phyloP scores from a whole-genome alignment of 2,113 vertebrate species.

The Strix aluco region DNA sequence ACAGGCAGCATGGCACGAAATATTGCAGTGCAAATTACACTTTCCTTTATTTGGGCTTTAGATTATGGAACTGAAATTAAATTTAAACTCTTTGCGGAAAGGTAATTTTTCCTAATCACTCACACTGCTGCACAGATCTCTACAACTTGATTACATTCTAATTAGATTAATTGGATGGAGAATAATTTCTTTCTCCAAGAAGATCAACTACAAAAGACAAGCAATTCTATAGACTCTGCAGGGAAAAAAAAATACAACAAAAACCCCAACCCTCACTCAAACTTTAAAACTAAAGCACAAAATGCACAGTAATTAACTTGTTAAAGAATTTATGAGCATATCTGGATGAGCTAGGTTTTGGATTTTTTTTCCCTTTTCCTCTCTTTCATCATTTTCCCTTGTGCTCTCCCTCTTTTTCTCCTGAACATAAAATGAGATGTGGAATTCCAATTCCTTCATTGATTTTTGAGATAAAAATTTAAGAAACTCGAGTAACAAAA shows the following conservation, averaged over 20 bases:
- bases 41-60: constrained; percentile 45
- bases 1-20: background rate
- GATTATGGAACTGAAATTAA: constrained; percentile 64
- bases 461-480: constrained; percentile 69
- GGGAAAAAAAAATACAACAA: background rate
- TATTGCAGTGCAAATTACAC: background rate
- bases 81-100: constrained; percentile 57
- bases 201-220: constrained; percentile 42
- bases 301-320: constrained; percentile 59
- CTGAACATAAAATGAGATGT: constrained; percentile 40
- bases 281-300: constrained; percentile 34
- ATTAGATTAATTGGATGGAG: constrained; percentile 77
- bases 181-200: constrained; percentile 65
- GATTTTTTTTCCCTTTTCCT: background rate
- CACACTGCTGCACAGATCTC: constrained; percentile 67
- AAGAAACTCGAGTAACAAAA: constrained; percentile 65
- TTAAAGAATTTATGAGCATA: constrained; percentile 49
- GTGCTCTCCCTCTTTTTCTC: background rate
- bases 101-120: constrained; percentile 73
- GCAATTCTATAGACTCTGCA: background rate
- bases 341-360: background rate
- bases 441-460: constrained; percentile 61
- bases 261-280: background rate
- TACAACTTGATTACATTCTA: constrained; percentile 69
- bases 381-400: background rate